A percentile compares a stretch with the other conserved stretches of the same genome.
These are phyloP conservation scores for Apolygus lucorum DNA, from an alignment of 1,140 invertebrate species.

Conservation along the genomic window DNA sequence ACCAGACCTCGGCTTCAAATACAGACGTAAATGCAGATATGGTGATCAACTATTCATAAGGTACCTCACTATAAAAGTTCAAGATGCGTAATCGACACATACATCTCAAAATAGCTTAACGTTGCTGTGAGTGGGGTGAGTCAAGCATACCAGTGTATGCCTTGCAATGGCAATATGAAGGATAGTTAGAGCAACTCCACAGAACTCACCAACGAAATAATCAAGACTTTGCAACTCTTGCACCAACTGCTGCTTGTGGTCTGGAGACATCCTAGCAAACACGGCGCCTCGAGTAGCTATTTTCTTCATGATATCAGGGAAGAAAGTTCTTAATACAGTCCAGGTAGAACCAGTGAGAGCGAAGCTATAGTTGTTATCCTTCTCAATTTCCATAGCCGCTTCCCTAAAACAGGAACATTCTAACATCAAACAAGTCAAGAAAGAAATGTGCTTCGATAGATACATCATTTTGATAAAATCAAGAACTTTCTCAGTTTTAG, in stretches of 20 bases:
- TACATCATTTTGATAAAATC: background rate
- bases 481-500: background rate
- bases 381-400: background rate
- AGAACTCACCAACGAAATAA: slow-evolving; percentile 62
- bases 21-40: too few species aligned
- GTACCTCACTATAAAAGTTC: too few species aligned
- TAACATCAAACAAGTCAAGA: too few species aligned
- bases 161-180: too few species aligned
- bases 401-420: background rate
- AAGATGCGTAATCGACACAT: too few species aligned
- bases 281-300: slow-evolving; percentile 68
- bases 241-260: slow-evolving; percentile 89
- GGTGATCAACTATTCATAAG: too few species aligned
- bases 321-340: slow-evolving; percentile 54
- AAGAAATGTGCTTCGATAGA: too few species aligned
- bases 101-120: too few species aligned
- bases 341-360: slow-evolving; percentile 67
- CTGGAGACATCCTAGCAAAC: slow-evolving; percentile 91
- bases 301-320: slow-evolving; percentile 58
- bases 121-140: too few species aligned
- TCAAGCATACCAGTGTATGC: too few species aligned
- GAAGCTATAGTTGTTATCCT: slow-evolving; percentile 32
- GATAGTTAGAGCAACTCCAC: too few species aligned
- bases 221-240: slow-evolving; percentile 73
- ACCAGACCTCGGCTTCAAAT: too few species aligned